Evolutionary conservation across 2,113 vertebrate genomes (phyloP).

Genomic region (Oncorhynchus mykiss): DNA sequence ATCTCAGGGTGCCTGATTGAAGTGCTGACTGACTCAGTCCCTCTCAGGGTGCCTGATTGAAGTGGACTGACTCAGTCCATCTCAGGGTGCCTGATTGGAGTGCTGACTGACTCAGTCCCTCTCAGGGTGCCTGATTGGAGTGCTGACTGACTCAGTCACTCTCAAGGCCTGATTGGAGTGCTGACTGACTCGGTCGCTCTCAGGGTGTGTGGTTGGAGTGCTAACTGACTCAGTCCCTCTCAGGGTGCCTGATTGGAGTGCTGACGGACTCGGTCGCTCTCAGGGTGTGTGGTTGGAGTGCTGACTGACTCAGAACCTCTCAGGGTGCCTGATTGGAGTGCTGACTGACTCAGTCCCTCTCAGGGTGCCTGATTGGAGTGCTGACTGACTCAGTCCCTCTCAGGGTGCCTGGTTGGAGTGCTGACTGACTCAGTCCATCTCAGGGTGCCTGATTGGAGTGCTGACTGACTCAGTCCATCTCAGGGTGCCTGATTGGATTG

Average conservation of each 20-base stretch:
- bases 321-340: slow-evolving; percentile 6
- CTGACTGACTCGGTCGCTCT: slow-evolving; percentile 72
- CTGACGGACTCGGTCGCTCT: slow-evolving; percentile 71
- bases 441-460: too few species aligned
- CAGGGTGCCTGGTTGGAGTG: too few species aligned
- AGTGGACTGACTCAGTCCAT: too few species aligned
- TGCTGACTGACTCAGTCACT: slow-evolving; percentile 72
- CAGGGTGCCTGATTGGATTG: too few species aligned
- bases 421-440: too few species aligned
- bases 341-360: too few species aligned
- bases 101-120: slow-evolving; percentile 71
- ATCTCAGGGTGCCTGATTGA: too few species aligned
- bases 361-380: too few species aligned
- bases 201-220: slow-evolving; percentile 5
- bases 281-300: slow-evolving; percentile 5
- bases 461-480: too few species aligned
- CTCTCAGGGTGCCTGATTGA: too few species aligned
- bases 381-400: too few species aligned
- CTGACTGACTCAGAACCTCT: slow-evolving; percentile 71
- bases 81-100: slow-evolving; percentile 76
- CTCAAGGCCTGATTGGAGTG: slow-evolving; percentile 12
- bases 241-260: slow-evolving; percentile 6
- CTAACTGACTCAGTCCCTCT: slow-evolving; percentile 72
- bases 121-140: slow-evolving; percentile 3
- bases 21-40: too few species aligned